phyloP scores from a whole-genome alignment of 2,113 vertebrate species.

The Eulemur rufifrons region DNA sequence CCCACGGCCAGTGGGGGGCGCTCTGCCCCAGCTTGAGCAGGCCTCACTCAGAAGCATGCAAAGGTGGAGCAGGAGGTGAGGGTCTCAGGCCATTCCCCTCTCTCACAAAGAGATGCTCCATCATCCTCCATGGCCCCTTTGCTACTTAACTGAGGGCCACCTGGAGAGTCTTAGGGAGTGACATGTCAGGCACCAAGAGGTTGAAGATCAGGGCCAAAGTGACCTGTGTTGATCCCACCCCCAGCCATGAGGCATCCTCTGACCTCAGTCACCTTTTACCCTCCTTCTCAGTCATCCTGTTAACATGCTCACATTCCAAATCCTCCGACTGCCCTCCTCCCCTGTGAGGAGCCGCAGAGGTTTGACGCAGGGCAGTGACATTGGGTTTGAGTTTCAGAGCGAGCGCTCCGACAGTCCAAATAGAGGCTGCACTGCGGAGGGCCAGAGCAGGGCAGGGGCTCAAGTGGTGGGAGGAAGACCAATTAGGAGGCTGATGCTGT shows the following conservation, averaged over 20 bases:
- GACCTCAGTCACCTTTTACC: not conserved
- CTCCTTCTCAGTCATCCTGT: conserved; percentile 11
- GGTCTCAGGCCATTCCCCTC: not conserved
- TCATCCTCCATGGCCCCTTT: not conserved
- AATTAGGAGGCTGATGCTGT: conserved; percentile 61
- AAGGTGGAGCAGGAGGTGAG: not conserved
- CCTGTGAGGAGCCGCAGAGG: not conserved
- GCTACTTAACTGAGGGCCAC: not conserved
- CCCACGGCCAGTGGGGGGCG: not conserved
- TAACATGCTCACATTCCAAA: not conserved
- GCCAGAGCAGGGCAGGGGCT: conserved; percentile 3
- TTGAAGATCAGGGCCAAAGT: not conserved
- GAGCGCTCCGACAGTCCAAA: not conserved
- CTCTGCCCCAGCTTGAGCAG: not conserved
- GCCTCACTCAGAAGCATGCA: not conserved
- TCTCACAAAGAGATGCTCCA: not conserved
- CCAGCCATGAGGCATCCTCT: not conserved
- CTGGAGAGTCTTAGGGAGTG: not conserved
- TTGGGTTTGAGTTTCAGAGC: not conserved
- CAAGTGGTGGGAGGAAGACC: conserved; percentile 42
- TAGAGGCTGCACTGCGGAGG: not conserved
- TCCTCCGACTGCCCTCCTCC: not conserved
- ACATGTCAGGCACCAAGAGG: not conserved
- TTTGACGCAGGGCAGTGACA: not conserved
- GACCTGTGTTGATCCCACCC: not conserved